These are phyloP conservation scores for Lacerta bilineata DNA, from an alignment of 2,797 vertebrate genomes.

Conservation along the genomic window DNA sequence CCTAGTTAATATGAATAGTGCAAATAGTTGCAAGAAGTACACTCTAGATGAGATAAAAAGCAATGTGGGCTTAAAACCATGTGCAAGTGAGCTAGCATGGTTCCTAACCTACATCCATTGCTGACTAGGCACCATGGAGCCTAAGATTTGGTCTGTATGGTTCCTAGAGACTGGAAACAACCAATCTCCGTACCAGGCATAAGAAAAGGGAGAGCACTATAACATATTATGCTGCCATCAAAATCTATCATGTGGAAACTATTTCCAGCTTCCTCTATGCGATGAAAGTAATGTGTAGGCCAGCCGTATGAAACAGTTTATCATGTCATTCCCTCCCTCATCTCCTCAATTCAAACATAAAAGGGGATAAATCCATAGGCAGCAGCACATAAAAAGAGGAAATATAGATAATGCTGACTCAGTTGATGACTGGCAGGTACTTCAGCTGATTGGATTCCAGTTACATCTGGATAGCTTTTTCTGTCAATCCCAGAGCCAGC, in stretches of 20 bases:
- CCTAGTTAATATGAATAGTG: neutral
- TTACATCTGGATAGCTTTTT: slow-evolving; percentile 57
- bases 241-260: neutral
- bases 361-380: slow-evolving; percentile 1
- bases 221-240: neutral
- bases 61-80: neutral
- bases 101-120: neutral
- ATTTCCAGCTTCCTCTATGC: neutral
- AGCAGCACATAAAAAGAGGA: neutral
- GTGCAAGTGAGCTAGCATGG: neutral
- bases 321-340: neutral
- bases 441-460: slow-evolving; percentile 52
- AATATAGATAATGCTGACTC: slow-evolving; percentile 32
- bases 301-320: slow-evolving; percentile 1
- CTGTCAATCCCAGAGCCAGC: slow-evolving; percentile 39
- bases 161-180: neutral
- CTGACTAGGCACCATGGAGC: neutral
- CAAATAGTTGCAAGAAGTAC: neutral
- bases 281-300: neutral
- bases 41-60: neutral
- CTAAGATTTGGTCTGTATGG: neutral
- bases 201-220: neutral
- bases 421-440: slow-evolving; percentile 33
- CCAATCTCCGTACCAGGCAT: neutral
- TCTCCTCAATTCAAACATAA: slow-evolving; percentile 10